Evolutionary conservation across 2,113 vertebrate genomes (phyloP).

Genomic region (Garra rufa): DNA sequence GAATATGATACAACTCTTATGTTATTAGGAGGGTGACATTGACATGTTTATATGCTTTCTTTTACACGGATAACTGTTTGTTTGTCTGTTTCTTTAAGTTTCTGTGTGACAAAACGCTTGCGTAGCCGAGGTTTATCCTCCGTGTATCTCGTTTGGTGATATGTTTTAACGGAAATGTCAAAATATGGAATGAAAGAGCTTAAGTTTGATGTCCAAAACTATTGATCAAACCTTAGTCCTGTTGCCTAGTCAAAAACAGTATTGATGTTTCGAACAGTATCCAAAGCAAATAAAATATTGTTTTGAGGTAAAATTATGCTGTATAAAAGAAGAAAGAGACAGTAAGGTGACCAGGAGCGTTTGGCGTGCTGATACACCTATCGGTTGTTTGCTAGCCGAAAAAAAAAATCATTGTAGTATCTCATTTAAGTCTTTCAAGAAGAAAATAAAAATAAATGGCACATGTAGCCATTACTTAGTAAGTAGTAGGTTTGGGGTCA

Average conservation of each 20-base stretch:
- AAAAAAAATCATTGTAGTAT: too few relatives aligned
- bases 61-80: not conserved
- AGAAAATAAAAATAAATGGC: too few relatives aligned
- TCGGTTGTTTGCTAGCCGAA: not conserved
- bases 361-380: not conserved
- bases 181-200: not conserved
- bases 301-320: not conserved
- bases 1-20: not conserved
- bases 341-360: not conserved
- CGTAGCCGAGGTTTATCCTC: not conserved
- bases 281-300: not conserved
- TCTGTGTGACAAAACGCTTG: not conserved
- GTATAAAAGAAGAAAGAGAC: not conserved
- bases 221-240: not conserved
- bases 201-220: not conserved
- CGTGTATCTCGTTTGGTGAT: not conserved
- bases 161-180: not conserved
- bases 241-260: not conserved
- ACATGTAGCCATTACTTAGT: too few relatives aligned
- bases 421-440: too few relatives aligned
- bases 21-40: conserved; percentile 13
- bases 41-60: not conserved
- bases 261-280: not conserved
- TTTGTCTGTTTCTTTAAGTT: not conserved
- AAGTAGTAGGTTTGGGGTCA: not conserved